Base-by-base conservation (phyloP, 2,113 vertebrate species). In the Marmota flaviventris region DNA sequence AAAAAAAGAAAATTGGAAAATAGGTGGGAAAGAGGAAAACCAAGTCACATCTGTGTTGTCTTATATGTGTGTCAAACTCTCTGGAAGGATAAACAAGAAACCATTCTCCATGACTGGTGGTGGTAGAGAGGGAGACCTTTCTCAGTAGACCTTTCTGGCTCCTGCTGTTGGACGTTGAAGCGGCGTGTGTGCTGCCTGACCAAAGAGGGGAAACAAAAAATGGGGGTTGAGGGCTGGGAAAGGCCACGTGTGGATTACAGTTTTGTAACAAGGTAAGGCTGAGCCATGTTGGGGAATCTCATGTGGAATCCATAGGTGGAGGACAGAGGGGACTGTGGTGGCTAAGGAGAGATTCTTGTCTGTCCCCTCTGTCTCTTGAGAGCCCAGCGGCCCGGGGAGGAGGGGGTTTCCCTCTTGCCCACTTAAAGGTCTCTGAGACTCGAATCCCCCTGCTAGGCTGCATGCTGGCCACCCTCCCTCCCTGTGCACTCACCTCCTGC, bases 401-500 rank as follows among this genome's bases (percentile, higher is more conserved):
- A 8, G 18, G 92, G 92, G 34, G n/a, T 0, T 0, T 77, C 88
- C 90, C 24, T 0, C 17, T 77, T 2, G 2, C 8, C 24, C 37
- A 42, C n/a, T 18, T 77, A 39, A 82, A 87, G 69, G 73, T 53
- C 70, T 12, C 27, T 1, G 89, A 77, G 58, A 93, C 93, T 92
- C 37, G 87, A 73, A 79, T 45, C 83, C 61, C 69, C 92, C 91
- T 77, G 45, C 75, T 18, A 76, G 96, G 85, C 94, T 42, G 25
- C 4, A 42, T 75, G 79, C 39, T 2, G 5, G 87, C 73, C 91
- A 93, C 75, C 76, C 69, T 61, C 85, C 27, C 4, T 93, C 69
- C 85, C 63, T 3, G n/a, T 67, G 10, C 95, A 81, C 96, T 96
- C 94, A 86, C 83, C 90, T 97, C 94, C 96, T 98, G 89, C 91